Evolutionary conservation across 2,797 vertebrate genomes (phyloP).

Genomic region (Eulemur rubriventer): DNA sequence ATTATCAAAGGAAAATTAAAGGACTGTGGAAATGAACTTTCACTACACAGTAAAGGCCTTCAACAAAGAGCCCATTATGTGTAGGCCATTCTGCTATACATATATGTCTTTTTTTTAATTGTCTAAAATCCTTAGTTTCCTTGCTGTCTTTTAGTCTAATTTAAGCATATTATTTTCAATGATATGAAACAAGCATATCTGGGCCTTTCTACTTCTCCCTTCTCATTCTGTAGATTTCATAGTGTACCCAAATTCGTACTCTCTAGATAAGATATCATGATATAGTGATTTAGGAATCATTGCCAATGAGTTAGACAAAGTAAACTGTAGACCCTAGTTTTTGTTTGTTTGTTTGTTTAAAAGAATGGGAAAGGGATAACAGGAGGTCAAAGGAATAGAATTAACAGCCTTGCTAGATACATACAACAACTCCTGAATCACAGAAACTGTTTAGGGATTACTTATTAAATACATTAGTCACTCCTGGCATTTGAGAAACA

Average conservation of each 20-base stretch:
- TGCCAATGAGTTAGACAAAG: slow-evolving; percentile 46
- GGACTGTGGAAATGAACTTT: not conserved
- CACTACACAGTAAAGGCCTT: slow-evolving; percentile 26
- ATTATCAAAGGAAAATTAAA: slow-evolving; percentile 28
- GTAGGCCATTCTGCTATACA: slow-evolving; percentile 54
- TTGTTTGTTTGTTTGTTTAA: not conserved
- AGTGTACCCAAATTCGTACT: slow-evolving; percentile 4
- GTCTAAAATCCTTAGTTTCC: not conserved
- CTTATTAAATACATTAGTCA: slow-evolving; percentile 19
- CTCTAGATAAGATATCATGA: not conserved
- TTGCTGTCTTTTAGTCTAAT: slow-evolving; percentile 12
- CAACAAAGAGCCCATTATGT: slow-evolving; percentile 63
- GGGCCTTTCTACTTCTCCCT: not conserved
- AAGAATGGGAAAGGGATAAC: not conserved
- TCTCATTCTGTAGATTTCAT: slow-evolving; percentile 9
- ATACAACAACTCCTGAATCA: slow-evolving; percentile 6
- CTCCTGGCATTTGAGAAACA: slow-evolving; percentile 19
- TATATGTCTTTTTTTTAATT: slow-evolving; percentile 49
- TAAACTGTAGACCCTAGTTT: not conserved
- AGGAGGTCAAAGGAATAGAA: not conserved
- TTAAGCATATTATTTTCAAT: slow-evolving; percentile 54
- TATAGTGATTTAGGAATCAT: slow-evolving; percentile 40
- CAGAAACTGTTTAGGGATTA: slow-evolving; percentile 11
- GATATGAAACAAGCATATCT: slow-evolving; percentile 21
- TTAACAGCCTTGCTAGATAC: slow-evolving; percentile 2